Conservation (phyloP, 2,113 vertebrate species). For the Etheostoma spectabile region DNA sequence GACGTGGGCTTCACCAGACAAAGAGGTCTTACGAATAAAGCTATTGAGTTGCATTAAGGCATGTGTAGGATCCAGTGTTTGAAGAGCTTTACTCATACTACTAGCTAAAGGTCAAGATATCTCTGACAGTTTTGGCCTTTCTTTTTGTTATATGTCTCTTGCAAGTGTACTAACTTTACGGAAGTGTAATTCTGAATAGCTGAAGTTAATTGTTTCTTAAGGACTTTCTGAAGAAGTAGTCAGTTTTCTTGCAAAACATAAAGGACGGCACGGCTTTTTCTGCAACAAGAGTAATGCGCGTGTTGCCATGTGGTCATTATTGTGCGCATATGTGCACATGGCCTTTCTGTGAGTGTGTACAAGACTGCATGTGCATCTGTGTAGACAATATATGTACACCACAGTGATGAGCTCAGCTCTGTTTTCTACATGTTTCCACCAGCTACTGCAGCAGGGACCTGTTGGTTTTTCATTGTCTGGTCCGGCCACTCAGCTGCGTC, state of each 20-base stretch:
- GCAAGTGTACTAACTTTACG: background rate
- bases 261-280: background rate
- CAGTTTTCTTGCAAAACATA: background rate
- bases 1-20: background rate
- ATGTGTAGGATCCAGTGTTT: background rate
- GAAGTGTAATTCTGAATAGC: background rate
- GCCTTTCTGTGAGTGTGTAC: background rate
- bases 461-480: background rate
- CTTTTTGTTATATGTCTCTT: background rate
- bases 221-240: background rate
- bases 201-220: background rate
- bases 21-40: background rate
- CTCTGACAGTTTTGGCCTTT: background rate
- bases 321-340: background rate
- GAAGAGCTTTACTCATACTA: background rate
- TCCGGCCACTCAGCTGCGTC: slow-evolving; percentile 17
- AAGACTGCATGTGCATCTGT: background rate
- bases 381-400: background rate
- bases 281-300: background rate
- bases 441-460: background rate
- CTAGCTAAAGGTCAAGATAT: background rate
- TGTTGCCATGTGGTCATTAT: background rate
- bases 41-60: background rate
- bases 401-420: background rate
- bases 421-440: background rate